Base-by-base conservation (phyloP, 2,113 vertebrate genomes). In the Brachirus orientalis region DNA sequence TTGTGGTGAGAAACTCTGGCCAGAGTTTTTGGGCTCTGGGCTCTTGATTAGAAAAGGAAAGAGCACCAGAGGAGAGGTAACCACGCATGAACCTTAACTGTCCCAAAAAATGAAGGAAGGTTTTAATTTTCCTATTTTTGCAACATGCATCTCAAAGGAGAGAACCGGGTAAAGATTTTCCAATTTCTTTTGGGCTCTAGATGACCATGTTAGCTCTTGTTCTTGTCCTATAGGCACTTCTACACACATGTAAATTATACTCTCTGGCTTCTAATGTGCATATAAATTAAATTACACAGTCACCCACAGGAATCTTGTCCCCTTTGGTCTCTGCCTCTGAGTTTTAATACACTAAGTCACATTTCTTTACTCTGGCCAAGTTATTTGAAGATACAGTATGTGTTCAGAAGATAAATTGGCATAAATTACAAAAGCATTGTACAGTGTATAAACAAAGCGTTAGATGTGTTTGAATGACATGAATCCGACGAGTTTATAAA, bases 111-210 rank as follows among this genome's bases (percentile, higher is more conserved):
- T 50, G 55, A 70, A 75, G 86, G 85, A 92, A 87, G 89, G 87
- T 85, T 92, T 88, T 89, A 37, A 92, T 92, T 88, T 86, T 85
- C 82, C 60, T 72, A 53, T 80, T 85, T 83, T 82, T 77, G 52
- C 7, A 8, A 81, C 70, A 51, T 73, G 65, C 50, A 60, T 83
- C 83, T 88, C 63, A 78, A 76, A 87, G 57, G 63, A 60, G 64
- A 66, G 44, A 63, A 36, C 40, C 18, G 75, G 51, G 74, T 75
- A 69, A 77, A 76, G 77, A 77, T 71, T 82, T 79, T 83, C 46
- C 64, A 48, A 71, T 70, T 68, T 63, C 16, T 53, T 14, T 33
- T 2, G 44, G 68, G 44, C 57, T 65, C 41, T 35, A 64, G 72
- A 63, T 38, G 51, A 73, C 62, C 64, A 63, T 71, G 55, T 68